Base-by-base conservation (phyloP, 2,113 vertebrate species). In the Thalassoma bifasciatum region DNA sequence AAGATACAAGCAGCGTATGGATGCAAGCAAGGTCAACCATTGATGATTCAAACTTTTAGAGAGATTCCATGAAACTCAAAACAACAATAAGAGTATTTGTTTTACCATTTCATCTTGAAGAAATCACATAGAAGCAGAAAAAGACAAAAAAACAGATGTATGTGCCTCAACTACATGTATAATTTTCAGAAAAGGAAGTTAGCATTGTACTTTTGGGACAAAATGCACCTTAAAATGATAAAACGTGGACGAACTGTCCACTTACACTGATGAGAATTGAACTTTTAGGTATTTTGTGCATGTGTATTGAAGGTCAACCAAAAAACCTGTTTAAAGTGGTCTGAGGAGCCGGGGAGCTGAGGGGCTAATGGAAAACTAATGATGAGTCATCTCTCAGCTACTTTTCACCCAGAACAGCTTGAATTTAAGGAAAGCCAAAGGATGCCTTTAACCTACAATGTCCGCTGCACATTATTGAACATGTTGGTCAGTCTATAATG, bases 281-380 rank as follows among this genome's bases (percentile, higher is more conserved):
- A 69, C 60, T 77, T 71, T 38, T 16, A n/a, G n/a, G n/a, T n/a
- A n/a, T n/a, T n/a, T n/a, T n/a, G n/a, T n/a, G n/a, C n/a, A n/a
- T n/a, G n/a, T n/a, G n/a, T n/a, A n/a, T 47, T 38, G 54, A 77
- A 86, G 79, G 84, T 79, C 72, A 62, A 36, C 36, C 40, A 40
- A 60, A 57, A 69, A 61, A 75, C 44, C 63, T 52, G 40, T 47
- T 46, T 63, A 57, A 76, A 72, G 23, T 59, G 50, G 38, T 70
- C 4, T 16, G 23, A 38, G 5, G 58, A 14, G 61, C 46, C n/a
- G 47, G 61, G 50, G 49, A 0, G 6, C 60, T 22, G 10, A 36
- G n/a, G n/a, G 67, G 21, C 5, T 52, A 56, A 54, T 46, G 58
- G 58, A 40, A 3, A 58, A 36, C 3, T 60, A 54, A 72, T 37